Base-by-base conservation (phyloP, 1,140 invertebrate genomes). In the Dendroctonus ponderosae region DNA sequence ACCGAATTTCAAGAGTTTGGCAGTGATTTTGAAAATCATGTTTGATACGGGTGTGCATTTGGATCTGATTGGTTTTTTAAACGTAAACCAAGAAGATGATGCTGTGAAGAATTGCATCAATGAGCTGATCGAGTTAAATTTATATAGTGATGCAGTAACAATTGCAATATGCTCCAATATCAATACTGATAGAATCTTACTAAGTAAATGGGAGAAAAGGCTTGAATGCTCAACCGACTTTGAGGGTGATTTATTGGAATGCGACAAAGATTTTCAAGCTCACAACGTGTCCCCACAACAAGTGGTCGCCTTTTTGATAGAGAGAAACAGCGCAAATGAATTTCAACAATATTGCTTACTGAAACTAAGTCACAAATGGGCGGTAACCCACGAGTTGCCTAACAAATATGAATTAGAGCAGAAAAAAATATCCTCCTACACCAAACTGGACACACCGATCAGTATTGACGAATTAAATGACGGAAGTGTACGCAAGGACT, bases 121-220 rank as follows among this genome's bases (percentile, higher is more conserved):
- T 43, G 76, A 79, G 67, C 79, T 87, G 48, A 76, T 83, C 1
- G 67, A 72, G 0, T 75, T 77, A 9, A 76, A 82, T 62, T 77
- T 83, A 66, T 88, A 85, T 64, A 75, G 79, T 3, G 80, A 78
- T 46, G 86, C 86, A 14, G 74, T 86, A 3, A 79, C 82, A 71
- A 80, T 88, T 50, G 85, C 85, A 0, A 79, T 82, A 70, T 70
- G 82, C 8, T 79, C 80, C 4, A 77, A 76, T 50, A 70, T 86
- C 4, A 72, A 79, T 0, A 78, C 79, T 5, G 81, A 84, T 62
- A 73, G 81, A 40, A 82, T 85, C 61, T 71, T 85, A 7, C 78
- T 82, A 52, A 79, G 80, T 38, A 80, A 84, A 74, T 85, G 83
- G 82, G 72, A 75, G 14, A 69, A 80, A 53, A 80, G 80, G 72